Base-by-base conservation (phyloP, 2,797 vertebrate species). In the Rhinogobio ventralis region DNA sequence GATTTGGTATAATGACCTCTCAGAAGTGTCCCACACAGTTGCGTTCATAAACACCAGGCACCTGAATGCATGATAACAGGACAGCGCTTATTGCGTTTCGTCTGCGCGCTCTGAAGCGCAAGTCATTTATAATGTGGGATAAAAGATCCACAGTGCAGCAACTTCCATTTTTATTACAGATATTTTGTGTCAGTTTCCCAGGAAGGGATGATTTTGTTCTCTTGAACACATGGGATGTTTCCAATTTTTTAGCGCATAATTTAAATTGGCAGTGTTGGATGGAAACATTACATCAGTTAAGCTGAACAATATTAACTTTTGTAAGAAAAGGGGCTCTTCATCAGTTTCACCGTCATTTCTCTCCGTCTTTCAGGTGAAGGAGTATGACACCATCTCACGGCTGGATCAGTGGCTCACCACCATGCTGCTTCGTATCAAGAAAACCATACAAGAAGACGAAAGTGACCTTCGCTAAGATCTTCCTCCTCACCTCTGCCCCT, bases 401-500 rank as follows among this genome's bases (percentile, higher is more conserved):
- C 89, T 99, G 94, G 97, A 98, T 92, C 97, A 98, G 93, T 99
- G 97, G 97, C 95, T 98, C 74, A 99, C 97, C 85, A 97, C 97
- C 82, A 97, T 98, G 96, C 95, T 99, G 10, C 94, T 99, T 17
- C 96, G 97, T 73, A 96, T 98, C 90, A 99, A 99, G 95, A 98
- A 98, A 89, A 97, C 95, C 85, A 96, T 98, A 93, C 96, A 97
- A 88, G 97, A 96, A 0, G 97, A 97, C 0, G 96, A 97, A 89
- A 96, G 95, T 19, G 96, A 97, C 89, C 94, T 99, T 17, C 96
- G 97, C 89, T 98, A 96, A 94, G 1, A 23, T 23, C 39, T 14
- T 51, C 30, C 25, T 15, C 23, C 28, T 71, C 15, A 7, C 23
- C 17, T 14, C 15, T 23, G 7, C 10, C 14, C 15, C 45, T 53